Base-by-base conservation (phyloP, 2,797 vertebrate genomes). In the Sparus aurata region DNA sequence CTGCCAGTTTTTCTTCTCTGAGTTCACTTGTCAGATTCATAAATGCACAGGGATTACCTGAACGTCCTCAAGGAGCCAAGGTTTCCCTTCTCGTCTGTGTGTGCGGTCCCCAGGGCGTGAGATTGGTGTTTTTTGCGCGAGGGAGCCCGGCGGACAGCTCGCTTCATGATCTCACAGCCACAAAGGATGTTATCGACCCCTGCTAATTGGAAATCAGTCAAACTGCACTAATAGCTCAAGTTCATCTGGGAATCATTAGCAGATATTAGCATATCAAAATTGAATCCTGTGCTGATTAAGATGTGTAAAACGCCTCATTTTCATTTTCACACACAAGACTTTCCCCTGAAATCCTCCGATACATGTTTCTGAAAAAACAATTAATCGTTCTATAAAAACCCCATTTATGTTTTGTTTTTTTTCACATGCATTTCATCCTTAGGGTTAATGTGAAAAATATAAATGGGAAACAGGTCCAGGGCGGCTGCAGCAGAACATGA, bases 121-220 rank as follows among this genome's bases (percentile, higher is more conserved):
- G 69, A 84, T 80, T 85, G 78, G 67, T 65, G 71, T 84, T 86
- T 83, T 83, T 70, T 84, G 68, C 49, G 54, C 0, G 22, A 73
- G 60, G 59, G 84, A 34, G 34, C 78, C 77, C 4, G 2, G 69
- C 2, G 22, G 77, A 70, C 20, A 12, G 68, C 69, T 80, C 65
- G 73, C 69, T 79, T 85, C 66, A 50, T 61, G 76, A 88, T 86
- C 78, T 66, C 80, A 85, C 22, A 83, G 73, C 73, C 79, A 63
- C 74, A 70, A 80, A 87, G 73, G 82, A 85, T 86, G 58, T 64
- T 83, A 86, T 90, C 77, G 3, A 67, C 38, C 52, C 67, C 41
- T 62, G 66, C 80, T 91, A 91, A 93, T 89, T 89, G 82, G 71
- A 85, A 92, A 91, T 87, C 81, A 87, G 41, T 90, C 85, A 89